These are phyloP conservation scores for Lepidurus apus DNA, from an alignment of 1,140 invertebrate genomes.

Conservation along the genomic window DNA sequence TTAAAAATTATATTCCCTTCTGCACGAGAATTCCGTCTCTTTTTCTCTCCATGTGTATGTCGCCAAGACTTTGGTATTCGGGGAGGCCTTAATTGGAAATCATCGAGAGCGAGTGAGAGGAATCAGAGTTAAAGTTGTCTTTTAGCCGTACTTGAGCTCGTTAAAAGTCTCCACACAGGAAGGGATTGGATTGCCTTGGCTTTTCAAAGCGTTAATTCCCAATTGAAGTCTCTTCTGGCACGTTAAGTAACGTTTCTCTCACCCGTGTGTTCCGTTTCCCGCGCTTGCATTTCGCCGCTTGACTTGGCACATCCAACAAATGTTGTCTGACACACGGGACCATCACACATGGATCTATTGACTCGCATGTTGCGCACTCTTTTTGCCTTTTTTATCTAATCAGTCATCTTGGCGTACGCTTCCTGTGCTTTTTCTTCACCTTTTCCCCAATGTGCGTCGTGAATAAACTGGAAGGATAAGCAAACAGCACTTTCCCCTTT, in stretches of 20 bases:
- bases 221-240: not conserved
- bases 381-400: not conserved
- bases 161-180: not conserved
- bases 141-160: not conserved
- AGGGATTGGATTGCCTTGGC: not conserved
- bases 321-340: not conserved
- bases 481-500: not conserved
- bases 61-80: too few species aligned
- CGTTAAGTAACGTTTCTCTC: not conserved
- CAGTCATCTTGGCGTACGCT: constrained; percentile 8
- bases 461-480: not conserved
- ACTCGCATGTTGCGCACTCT: not conserved
- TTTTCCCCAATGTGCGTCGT: not conserved
- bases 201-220: not conserved
- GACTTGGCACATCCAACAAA: not conserved
- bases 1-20: too few species aligned
- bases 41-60: too few species aligned
- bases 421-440: not conserved
- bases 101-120: too few species aligned
- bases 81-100: too few species aligned
- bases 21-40: too few species aligned
- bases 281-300: not conserved
- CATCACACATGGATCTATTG: not conserved
- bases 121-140: too few species aligned
- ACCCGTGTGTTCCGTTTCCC: not conserved